Base-by-base conservation (phyloP, 1,140 invertebrate species). In the Drosophila littoralis region DNA sequence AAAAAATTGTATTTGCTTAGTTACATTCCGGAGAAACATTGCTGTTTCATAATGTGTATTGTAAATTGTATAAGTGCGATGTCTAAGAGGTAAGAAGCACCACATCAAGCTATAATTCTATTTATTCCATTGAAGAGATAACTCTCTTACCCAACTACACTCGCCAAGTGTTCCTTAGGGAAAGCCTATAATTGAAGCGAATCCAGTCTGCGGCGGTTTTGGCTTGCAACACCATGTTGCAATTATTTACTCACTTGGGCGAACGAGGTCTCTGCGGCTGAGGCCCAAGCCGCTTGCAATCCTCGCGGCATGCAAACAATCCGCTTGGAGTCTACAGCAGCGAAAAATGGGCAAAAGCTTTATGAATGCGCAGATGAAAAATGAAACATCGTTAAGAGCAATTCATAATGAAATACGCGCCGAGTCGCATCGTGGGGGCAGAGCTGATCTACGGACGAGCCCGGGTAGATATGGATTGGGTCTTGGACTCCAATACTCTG, bases 311-410 rank as follows among this genome's bases (percentile, higher is more conserved):
- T 60, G 77, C 67, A 77, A 80, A 66, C 67, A 77, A 84, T 85
- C 66, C 75, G 75, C 64, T 78, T 52, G 61, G 48, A 77, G 72
- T 88, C 68, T 48, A 59, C 55, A 63, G 45, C 35, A 63, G 50
- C 32, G 43, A 12, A 15, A 81, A 81, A 90, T 81, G 68, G 77
- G 76, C 77, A 79, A 84, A 86, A 75, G 71, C 66, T 86, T 86
- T 91, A 91, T 91, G 90, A 91, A 91, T 84, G 90, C 90, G 79
- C 78, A 81, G 71, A 90, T 91, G 90, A 91, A 86, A 91, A 90
- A 91, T 91, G 90, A 76, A 90, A 79, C 75, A 91, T 91, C 90
- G 90, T 91, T 91, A 91, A 91, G 90, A 79, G 90, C 90, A 91
- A 91, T 91, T 91, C 82, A 91, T 90, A 91, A 91, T 91, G 82